Conservation (phyloP, 2,888 invertebrate species). For the Podabrus alpinus region DNA sequence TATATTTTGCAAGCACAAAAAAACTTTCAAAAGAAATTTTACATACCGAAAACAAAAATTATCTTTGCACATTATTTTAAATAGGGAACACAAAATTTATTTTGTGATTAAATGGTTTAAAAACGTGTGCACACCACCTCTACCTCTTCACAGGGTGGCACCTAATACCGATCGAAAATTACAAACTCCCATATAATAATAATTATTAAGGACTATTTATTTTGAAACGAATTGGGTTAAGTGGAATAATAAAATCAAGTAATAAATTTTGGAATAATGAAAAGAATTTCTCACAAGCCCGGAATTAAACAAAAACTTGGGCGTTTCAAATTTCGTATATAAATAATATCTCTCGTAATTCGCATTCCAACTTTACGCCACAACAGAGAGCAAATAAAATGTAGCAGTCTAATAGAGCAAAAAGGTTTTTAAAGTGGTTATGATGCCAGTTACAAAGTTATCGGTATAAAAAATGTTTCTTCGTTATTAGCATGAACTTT, state of each 20-base stretch:
- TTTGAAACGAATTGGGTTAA: not conserved
- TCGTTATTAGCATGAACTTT: constrained; percentile 47
- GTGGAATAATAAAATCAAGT: not conserved
- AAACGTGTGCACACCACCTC: no score
- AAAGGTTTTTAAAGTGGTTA: constrained; percentile 30
- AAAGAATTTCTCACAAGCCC: not conserved
- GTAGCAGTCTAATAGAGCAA: constrained; percentile 28
- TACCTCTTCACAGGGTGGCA: no score
- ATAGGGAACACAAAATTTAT: not conserved
- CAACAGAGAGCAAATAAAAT: constrained; percentile 24
- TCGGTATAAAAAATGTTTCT: constrained; percentile 36
- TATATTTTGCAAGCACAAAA: not conserved
- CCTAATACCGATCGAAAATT: not conserved
- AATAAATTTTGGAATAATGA: not conserved
- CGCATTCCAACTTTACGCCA: constrained; percentile 21
- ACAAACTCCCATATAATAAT: not conserved
- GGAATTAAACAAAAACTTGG: not conserved
- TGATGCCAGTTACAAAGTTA: constrained; percentile 29
- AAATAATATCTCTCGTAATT: constrained; percentile 23
- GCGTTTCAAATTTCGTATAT: constrained; percentile 18
- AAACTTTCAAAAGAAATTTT: not conserved
- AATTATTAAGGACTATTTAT: not conserved
- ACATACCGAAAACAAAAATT: not conserved
- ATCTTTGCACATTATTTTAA: not conserved
- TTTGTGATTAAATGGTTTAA: no score